A percentile compares a stretch with the other conserved stretches of the same genome.
These are phyloP conservation scores for Centropristis striata DNA, from an alignment of 2,113 vertebrate genomes.

Conservation along the genomic window DNA sequence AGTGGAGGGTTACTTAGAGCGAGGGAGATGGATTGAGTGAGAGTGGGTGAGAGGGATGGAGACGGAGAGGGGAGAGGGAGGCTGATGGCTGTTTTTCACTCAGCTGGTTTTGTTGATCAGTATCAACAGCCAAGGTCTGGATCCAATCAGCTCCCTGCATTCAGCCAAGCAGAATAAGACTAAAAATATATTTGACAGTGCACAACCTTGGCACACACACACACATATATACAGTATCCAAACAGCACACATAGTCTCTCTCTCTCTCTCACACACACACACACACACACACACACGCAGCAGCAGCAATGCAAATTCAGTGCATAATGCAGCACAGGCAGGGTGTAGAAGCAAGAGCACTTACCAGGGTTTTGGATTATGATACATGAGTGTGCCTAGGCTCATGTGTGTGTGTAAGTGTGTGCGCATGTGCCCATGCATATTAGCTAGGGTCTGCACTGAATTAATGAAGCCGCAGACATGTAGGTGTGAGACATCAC, in stretches of 20 bases:
- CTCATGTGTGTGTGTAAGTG: neutral
- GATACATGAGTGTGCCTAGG: constrained; percentile 13
- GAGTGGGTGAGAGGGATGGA: constrained; percentile 40
- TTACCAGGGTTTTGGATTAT: constrained; percentile 34
- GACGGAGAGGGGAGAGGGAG: constrained; percentile 9
- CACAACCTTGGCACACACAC: constrained; percentile 7
- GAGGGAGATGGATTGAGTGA: constrained; percentile 63
- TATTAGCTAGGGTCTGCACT: constrained; percentile 41
- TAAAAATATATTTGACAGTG: constrained; percentile 63
- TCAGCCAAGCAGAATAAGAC: constrained; percentile 66
- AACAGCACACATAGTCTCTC: neutral
- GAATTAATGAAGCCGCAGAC: constrained; percentile 68
- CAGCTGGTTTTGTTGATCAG: constrained; percentile 74
- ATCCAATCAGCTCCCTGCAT: constrained; percentile 76
- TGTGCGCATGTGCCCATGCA: neutral
- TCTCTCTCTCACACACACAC: constrained; percentile 14
- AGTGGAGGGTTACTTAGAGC: constrained; percentile 15
- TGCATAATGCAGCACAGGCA: constrained; percentile 31
- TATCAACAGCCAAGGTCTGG: constrained; percentile 73
- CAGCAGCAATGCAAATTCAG: constrained; percentile 39
- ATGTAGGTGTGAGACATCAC: constrained; percentile 72
- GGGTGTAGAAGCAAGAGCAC: neutral
- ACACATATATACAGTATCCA: constrained; percentile 3
- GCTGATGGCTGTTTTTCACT: constrained; percentile 65
- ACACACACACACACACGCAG: constrained; percentile 1